Evolutionary conservation across 2,113 vertebrate genomes (phyloP).

Genomic region (Hyla sarda): DNA sequence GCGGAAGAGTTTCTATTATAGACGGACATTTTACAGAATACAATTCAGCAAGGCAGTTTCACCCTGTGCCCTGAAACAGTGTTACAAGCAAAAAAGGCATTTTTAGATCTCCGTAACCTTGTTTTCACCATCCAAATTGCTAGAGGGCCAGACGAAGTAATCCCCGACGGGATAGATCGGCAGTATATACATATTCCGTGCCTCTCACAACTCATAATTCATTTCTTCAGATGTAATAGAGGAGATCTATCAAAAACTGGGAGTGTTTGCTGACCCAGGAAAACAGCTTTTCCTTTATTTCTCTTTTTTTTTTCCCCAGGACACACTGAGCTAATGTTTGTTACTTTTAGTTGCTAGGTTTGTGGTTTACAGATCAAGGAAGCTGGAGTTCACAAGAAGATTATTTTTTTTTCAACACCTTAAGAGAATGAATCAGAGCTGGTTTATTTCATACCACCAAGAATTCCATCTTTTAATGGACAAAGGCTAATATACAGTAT

Average conservation of each 20-base stretch:
- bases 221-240: conserved; percentile 56
- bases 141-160: conserved; percentile 44
- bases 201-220: conserved; percentile 48
- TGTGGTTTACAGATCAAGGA: conserved; percentile 21
- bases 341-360: conserved; percentile 35
- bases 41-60: conserved; percentile 42
- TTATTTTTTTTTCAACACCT: background rate
- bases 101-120: conserved; percentile 48
- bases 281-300: conserved; percentile 15
- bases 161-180: conserved; percentile 19
- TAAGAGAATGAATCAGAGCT: background rate
- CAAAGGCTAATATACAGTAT: too few relatives aligned
- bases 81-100: conserved; percentile 43
- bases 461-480: background rate
- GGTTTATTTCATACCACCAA: background rate
- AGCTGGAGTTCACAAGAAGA: background rate
- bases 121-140: conserved; percentile 50
- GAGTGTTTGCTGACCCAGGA: conserved; percentile 54
- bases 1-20: conserved; percentile 46
- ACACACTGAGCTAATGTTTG: conserved; percentile 22
- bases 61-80: conserved; percentile 39
- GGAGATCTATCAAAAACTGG: conserved; percentile 53
- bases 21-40: conserved; percentile 33
- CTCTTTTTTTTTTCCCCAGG: background rate
- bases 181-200: conserved; percentile 53